Evolutionary conservation across 2,113 vertebrate species (phyloP), one percentile per base, ranked within the genome.

Genomic region (Monopterus albus): DNA sequence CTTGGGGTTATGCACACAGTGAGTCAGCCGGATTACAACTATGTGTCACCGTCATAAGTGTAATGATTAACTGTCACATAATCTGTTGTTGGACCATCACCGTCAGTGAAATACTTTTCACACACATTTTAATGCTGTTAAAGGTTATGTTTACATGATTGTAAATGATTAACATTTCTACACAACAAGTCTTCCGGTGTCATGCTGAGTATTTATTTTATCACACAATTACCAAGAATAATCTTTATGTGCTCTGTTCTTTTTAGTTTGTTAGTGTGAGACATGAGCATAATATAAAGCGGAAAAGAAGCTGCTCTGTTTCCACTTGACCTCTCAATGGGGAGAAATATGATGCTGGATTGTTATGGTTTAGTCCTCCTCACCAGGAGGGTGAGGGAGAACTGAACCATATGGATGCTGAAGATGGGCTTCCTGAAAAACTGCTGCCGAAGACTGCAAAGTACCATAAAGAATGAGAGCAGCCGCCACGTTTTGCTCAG

Each of bases 371-470:
- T n/a, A n/a, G n/a, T n/a, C n/a, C n/a, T n/a, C n/a, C n/a, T n/a
- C n/a, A n/a, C n/a, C n/a, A n/a, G n/a, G n/a, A n/a, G n/a, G n/a
- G n/a, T n/a, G n/a, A n/a, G n/a, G n/a, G n/a, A n/a, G n/a, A n/a
- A n/a, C n/a, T 31, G 29, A 31, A 7, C 29, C 29, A 6, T 7
- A 31, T 96, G 85, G 98, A 99, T 82, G 94, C 97, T 77, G 97
- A 98, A 87, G 98, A 98, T 79, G 98, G 98, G 18, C 89, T 99
- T 15, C 92, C 96, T 58, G 97, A 99, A 84, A 99, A 98, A 58
- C 31, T 97, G 47, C 91, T 99, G 90, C 96, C 94, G 51, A 99
- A 98, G 91, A 94, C 94, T 20, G 95, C 97, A 10, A 96, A 95
- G 31, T 99, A 96, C 85, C 94, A 98, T 64, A 99, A 99, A 90